Conservation (phyloP, 2,888 invertebrate genomes). For the Caprella mutica region DNA sequence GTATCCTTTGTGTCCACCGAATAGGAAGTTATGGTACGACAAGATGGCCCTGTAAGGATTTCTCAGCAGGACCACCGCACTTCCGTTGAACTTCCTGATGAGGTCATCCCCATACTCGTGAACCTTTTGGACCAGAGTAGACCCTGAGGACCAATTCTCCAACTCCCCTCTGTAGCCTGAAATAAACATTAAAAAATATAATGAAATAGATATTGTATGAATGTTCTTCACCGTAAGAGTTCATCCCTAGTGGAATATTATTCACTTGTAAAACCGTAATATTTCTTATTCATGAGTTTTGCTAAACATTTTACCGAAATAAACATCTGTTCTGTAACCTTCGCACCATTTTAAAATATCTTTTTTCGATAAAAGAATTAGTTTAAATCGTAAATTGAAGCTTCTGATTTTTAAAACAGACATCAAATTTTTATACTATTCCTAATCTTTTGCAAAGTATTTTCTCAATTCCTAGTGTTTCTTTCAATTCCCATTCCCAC, state of each 20-base stretch:
- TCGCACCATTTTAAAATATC: not conserved
- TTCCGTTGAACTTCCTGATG: conserved; percentile 34
- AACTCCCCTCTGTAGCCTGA: conserved; percentile 39
- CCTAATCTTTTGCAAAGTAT: no score
- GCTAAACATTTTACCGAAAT: no score
- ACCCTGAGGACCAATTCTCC: conserved; percentile 37
- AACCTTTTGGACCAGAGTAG: conserved; percentile 39
- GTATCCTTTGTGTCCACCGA: conserved; percentile 39
- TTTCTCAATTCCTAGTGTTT: no score
- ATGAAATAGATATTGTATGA: not conserved
- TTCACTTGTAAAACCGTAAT: not conserved
- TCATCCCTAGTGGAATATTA: no score
- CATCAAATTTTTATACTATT: no score
- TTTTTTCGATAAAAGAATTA: no score
- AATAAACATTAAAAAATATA: not conserved
- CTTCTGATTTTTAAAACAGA: no score
- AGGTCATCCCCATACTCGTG: conserved; percentile 36
- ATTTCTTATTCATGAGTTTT: not conserved
- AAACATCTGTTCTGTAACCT: not conserved
- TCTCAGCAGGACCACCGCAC: conserved; percentile 38
- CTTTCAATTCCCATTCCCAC: no score
- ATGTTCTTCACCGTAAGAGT: no score
- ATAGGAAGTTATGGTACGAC: conserved; percentile 39
- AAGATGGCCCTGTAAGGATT: conserved; percentile 40
- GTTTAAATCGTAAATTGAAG: no score